Evolutionary conservation across 1,140 invertebrate genomes (phyloP).

Genomic region (Brachionus asplanchnoidis): DNA sequence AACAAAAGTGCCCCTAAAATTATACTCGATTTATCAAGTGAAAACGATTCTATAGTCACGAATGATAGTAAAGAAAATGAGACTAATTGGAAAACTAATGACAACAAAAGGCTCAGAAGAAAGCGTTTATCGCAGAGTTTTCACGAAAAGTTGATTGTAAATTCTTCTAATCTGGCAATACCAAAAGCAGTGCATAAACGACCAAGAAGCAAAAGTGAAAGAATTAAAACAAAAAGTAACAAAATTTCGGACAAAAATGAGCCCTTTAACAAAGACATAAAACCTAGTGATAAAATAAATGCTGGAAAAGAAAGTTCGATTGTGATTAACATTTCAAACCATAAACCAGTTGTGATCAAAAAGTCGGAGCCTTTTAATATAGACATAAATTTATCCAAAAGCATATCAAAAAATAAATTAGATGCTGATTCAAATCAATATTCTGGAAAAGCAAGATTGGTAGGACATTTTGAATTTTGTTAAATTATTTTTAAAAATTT

Average conservation of each 20-base stretch:
- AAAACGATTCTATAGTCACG: slow-evolving; percentile 16
- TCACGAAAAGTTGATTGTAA: not conserved
- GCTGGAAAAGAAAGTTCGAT: not conserved
- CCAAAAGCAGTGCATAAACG: not conserved
- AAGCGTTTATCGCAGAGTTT: slow-evolving; percentile 17
- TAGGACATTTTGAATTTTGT: not conserved
- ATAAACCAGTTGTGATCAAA: not conserved
- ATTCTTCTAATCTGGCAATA: not conserved
- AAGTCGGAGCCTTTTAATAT: not conserved
- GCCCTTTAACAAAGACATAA: not conserved
- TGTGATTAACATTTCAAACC: not conserved
- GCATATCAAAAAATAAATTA: not conserved
- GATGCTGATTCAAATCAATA: slow-evolving; percentile 48
- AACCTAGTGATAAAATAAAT: not conserved
- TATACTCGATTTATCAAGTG: not conserved
- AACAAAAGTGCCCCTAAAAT: not conserved
- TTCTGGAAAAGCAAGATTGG: not conserved
- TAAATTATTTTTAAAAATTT: too few species aligned
- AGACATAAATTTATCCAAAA: not conserved
- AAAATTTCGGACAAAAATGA: slow-evolving; percentile 15
- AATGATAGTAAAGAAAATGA: slow-evolving; percentile 27
- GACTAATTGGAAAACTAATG: not conserved
- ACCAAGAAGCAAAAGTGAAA: not conserved
- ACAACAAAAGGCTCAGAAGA: not conserved
- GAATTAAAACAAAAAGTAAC: not conserved